Evolutionary conservation across 2,797 vertebrate species (phyloP).

Genomic region (Limosa lapponica): DNA sequence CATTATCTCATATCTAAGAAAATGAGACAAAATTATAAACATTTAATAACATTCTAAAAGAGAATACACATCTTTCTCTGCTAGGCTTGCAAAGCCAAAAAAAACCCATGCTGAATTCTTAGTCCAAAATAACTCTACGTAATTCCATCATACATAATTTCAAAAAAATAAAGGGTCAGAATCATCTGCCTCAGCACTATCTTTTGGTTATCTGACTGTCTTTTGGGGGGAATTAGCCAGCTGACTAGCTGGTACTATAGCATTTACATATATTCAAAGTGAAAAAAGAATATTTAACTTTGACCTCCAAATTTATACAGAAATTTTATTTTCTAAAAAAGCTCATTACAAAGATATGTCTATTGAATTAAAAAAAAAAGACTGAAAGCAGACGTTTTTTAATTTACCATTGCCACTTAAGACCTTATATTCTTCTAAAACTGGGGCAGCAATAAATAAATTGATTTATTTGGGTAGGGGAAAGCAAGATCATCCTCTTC

Average conservation of each 20-base stretch:
- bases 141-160: background rate
- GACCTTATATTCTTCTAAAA: background rate
- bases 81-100: background rate
- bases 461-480: background rate
- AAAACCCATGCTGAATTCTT: background rate
- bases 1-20: background rate
- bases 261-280: background rate
- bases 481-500: background rate
- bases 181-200: background rate
- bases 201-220: background rate
- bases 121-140: background rate
- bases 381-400: background rate
- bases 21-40: background rate
- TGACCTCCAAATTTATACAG: background rate
- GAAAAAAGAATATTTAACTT: background rate
- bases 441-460: background rate
- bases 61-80: background rate
- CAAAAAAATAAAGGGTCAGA: background rate
- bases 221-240: background rate
- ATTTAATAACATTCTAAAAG: background rate
- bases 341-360: rapidly evolving
- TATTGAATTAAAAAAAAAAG: background rate
- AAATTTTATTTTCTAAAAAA: background rate
- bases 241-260: background rate
- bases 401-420: background rate